Conservation (phyloP, 2,888 invertebrate genomes). For the Drosophila gaucha region DNA sequence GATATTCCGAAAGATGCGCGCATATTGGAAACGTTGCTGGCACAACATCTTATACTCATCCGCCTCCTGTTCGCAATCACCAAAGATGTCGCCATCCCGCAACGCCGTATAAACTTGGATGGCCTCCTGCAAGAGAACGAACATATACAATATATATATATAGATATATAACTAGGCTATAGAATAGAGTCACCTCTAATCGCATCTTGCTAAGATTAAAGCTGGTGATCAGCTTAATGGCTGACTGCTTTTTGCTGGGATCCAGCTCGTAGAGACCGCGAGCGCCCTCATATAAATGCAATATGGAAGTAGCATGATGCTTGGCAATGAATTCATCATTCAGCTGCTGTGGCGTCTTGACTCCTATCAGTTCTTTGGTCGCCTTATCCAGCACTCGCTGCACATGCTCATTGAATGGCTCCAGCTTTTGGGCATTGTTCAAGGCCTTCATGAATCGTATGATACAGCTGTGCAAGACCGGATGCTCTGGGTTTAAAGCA, state of each 20-base stretch:
- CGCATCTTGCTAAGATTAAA: slow-evolving; percentile 85
- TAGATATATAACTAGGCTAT: neutral
- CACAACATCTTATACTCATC: slow-evolving; percentile 90
- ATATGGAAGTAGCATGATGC: slow-evolving; percentile 87
- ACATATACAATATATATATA: neutral
- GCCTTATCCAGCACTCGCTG: slow-evolving; percentile 83
- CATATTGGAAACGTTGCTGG: slow-evolving; percentile 91
- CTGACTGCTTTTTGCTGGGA: slow-evolving; percentile 88
- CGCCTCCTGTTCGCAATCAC: slow-evolving; percentile 88
- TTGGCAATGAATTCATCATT: slow-evolving; percentile 90
- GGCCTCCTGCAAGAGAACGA: slow-evolving; percentile 88
- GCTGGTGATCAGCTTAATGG: slow-evolving; percentile 87
- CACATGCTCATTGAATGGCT: slow-evolving; percentile 78
- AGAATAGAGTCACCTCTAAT: slow-evolving; percentile 77
- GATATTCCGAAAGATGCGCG: slow-evolving; percentile 88
- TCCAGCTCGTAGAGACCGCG: slow-evolving; percentile 92
- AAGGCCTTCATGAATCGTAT: slow-evolving; percentile 86
- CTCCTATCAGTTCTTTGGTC: slow-evolving; percentile 85
- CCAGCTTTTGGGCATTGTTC: slow-evolving; percentile 34
- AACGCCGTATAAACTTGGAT: slow-evolving; percentile 92
- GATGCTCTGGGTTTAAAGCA: slow-evolving; percentile 89
- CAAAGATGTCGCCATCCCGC: slow-evolving; percentile 91
- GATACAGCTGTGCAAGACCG: slow-evolving; percentile 94
- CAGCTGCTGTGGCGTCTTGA: slow-evolving; percentile 87
- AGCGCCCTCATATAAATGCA: slow-evolving; percentile 92